Evolutionary conservation across 2,797 vertebrate species (phyloP), one percentile per base, ranked within the genome.

Genomic region (Poliocrania exsul): DNA sequence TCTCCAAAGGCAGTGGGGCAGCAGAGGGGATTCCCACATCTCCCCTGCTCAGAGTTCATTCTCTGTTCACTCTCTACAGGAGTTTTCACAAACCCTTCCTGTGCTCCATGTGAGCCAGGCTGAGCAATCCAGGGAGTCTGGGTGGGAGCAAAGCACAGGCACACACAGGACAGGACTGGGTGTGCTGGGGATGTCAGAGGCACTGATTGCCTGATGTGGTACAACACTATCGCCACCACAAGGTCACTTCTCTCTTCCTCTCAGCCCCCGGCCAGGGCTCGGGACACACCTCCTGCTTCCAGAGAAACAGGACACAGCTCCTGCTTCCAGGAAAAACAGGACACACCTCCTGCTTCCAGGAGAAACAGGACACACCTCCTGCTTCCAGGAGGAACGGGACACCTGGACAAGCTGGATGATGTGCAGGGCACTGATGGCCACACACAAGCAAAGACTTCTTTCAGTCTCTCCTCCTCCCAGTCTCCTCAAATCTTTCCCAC

Each of bases 141-240:
- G 20, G 10, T 1, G 2, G 1, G 49, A 44, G 58, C 20, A 12
- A 25, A 37, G 70, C 70, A 11, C 40, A 16, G 66, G 5, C 37
- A 26, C 1, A 4, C 31, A 13, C 2, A 69, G 16, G 51, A 50
- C 0, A 11, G 50, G 38, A 2, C 37, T 26, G 85, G 11, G 10
- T 5, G 7, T 11, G 8, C 38, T 1, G 33, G 13, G 5, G 44
- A 2, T 16, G 40, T 13, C 81, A 60, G 81, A 25, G 2, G 29
- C 3, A 40, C 0, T 1, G 47, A 13, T 42, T 33, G 65, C 1
- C 15, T 24, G 10, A 6, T 20, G 40, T 1, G 0, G 6, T 37
- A 49, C 73, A 10, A 16, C 33, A 7, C 31, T 29, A 23, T 3
- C 3, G 3, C 11, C 16, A 13, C 44, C 1, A 28, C 23, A 6